Conservation (phyloP, 2,113 vertebrate species). For the Desmodus rotundus region DNA sequence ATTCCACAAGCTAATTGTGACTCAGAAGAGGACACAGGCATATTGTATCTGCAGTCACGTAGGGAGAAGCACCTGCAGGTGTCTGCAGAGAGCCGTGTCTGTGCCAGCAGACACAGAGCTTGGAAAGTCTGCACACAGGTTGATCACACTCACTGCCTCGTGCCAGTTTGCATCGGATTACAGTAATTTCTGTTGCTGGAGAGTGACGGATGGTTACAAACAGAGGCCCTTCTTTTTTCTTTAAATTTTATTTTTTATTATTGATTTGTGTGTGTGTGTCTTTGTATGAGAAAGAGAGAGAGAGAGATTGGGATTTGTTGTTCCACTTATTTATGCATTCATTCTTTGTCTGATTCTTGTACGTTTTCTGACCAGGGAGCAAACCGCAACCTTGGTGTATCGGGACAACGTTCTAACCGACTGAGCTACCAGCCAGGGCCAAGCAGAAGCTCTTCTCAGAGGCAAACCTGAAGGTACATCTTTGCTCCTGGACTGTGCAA, state of each 20-base stretch:
- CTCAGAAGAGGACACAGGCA: constrained; percentile 92
- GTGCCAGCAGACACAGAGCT: constrained; percentile 86
- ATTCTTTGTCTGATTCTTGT: no score
- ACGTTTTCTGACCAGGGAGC: no score
- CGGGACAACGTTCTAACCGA: no score
- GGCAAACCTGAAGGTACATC: constrained; percentile 94
- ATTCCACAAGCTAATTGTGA: constrained; percentile 82
- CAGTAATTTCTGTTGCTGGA: constrained; percentile 94
- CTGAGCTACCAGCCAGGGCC: no score
- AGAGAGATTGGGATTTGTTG: no score
- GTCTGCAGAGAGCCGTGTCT: constrained; percentile 88
- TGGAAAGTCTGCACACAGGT: constrained; percentile 96
- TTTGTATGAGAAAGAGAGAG: no score
- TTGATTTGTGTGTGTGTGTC: no score
- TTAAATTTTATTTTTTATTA: no score
- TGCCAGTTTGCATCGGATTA: constrained; percentile 93
- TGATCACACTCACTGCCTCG: constrained; percentile 95
- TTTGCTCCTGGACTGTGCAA: constrained; percentile 92
- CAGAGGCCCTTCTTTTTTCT: constrained; percentile 86
- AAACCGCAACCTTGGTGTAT: no score
- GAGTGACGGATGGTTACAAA: constrained; percentile 94
- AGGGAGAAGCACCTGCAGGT: constrained; percentile 90
- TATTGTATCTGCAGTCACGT: constrained; percentile 91
- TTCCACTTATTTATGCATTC: no score
- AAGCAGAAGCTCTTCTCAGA: constrained; percentile 93